Percentiles rank a stretch among this genome's conserved stretches.
Conservation (phyloP, 1,140 invertebrate genomes). For the Eciton burchellii region DNA sequence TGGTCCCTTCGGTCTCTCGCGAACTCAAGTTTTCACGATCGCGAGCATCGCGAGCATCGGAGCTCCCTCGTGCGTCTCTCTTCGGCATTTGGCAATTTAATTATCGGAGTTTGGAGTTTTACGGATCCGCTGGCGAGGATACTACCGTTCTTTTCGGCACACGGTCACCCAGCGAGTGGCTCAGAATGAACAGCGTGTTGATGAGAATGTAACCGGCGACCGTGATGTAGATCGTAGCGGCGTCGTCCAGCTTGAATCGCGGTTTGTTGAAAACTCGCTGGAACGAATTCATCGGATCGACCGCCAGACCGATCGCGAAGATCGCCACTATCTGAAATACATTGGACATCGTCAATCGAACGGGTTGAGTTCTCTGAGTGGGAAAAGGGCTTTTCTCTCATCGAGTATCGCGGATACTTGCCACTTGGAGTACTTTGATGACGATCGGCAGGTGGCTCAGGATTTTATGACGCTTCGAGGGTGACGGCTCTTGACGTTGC, state of each 20-base stretch:
- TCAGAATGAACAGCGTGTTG: constrained; percentile 87
- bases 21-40: constrained; percentile 6
- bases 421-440: constrained; percentile 84
- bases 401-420: constrained; percentile 77
- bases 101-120: too few relatives aligned
- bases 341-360: not conserved
- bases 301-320: constrained; percentile 86
- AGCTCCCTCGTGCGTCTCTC: too few relatives aligned
- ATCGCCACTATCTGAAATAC: constrained; percentile 82
- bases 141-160: constrained; percentile 88
- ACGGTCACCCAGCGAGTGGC: constrained; percentile 87
- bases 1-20: not conserved
- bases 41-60: not conserved
- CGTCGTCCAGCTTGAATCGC: constrained; percentile 85
- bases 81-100: too few relatives aligned
- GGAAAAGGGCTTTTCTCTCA: not conserved
- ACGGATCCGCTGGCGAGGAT: not conserved
- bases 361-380: not conserved
- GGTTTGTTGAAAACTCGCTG: constrained; percentile 78
- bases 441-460: constrained; percentile 79
- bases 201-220: constrained; percentile 88
- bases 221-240: constrained; percentile 87
- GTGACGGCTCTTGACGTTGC: constrained; percentile 76
- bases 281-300: constrained; percentile 86
- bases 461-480: constrained; percentile 77